Evolutionary conservation across 2,888 invertebrate genomes (phyloP), one percentile per base, ranked within the genome.

Genomic region (Formica aserva): DNA sequence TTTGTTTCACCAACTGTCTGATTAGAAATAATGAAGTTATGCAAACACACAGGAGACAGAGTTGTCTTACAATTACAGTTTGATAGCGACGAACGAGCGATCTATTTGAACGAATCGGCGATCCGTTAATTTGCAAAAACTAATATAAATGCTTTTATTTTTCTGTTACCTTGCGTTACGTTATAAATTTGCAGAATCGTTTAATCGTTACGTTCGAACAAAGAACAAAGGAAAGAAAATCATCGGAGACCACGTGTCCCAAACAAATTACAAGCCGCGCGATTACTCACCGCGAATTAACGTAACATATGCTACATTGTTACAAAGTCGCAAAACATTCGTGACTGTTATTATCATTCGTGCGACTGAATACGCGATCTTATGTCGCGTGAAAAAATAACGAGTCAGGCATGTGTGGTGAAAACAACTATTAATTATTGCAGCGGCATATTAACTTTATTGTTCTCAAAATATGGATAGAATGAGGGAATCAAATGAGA

Each of bases 11-110:
- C 62, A 52, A 57, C 65, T 71, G 60, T 87, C 82, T 38, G 63
- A 29, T 60, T 13, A 22, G 11, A 66, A 75, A 76, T 83, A 75
- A 88, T 84, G 9, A 85, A 84, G 83, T 84, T 76, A 81, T 86
- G 52, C 32, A 63, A 66, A n/a, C n/a, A 52, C 52, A 63, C 18
- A 26, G 60, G 13, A 66, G 2, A 26, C 35, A 81, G 4, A n/a
- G 22, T 18, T 26, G 41, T 63, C 69, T 82, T 22, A 32, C 66
- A 32, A 11, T 48, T 9, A n/a, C 11, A 4, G n/a, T 32, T 82
- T 41, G 60, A 32, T 15, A 60, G 15, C 18, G 15, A 29, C 48
- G 32, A 81, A 41, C 13, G 22, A 76, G 3, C 41, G 22, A 60
- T 71, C 0, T 4, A 32, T 52, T 52, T 52, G 2, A n/a, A n/a